Base-by-base conservation (phyloP, 1,140 invertebrate species). In the Philopotamus ludificatus region DNA sequence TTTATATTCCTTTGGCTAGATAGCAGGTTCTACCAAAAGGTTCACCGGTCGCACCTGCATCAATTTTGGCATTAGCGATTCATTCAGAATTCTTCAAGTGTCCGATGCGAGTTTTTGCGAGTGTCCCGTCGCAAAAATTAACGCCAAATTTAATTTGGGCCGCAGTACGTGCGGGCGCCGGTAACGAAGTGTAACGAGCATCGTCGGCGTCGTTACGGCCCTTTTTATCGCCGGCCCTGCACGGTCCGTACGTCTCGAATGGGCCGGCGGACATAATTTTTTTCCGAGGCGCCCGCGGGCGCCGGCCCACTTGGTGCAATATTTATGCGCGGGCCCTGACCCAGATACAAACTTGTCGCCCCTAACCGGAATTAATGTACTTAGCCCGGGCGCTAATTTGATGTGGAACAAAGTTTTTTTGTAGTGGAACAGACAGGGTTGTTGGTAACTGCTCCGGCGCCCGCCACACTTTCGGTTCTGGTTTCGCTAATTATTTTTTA, bases 331-430 rank as follows among this genome's bases (percentile, higher is more conserved):
- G 53, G 57, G 39, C 53, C 15, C 34, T 34, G 57, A 60, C 57
- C 57, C 57, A 60, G 28, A 42, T 60, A 39, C 21, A 28, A 49
- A 42, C 16, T 54, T 57, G 51, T 54, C 53, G 26, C 20, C n/a
- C 53, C 28, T 54, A 57, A 57, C 23, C 47, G 22, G 26, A 45
- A 65, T 55, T 65, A 65, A 65, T 65, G 63, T 41, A 57, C 44
- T 65, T 57, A 42, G 41, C 49, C 21, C 3, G 12, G 12, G 42
- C 20, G 39, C 49, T 65, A 65, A 65, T 65, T 65, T 65, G 51
- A 45, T 47, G 47, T 57, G 21, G 28, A 65, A 57, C 42, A 25
- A 39, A 59, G 55, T 16, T 12, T 42, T 59, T 47, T 47, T 47
- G 8, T 12, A 7, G 12, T 12, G 4, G 4, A 34, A 4, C 28